A percentile compares a stretch with the other conserved stretches of the same genome.
Evolutionary conservation across 2,888 invertebrate species (phyloP).

Genomic region (Synergus laeviventris): DNA sequence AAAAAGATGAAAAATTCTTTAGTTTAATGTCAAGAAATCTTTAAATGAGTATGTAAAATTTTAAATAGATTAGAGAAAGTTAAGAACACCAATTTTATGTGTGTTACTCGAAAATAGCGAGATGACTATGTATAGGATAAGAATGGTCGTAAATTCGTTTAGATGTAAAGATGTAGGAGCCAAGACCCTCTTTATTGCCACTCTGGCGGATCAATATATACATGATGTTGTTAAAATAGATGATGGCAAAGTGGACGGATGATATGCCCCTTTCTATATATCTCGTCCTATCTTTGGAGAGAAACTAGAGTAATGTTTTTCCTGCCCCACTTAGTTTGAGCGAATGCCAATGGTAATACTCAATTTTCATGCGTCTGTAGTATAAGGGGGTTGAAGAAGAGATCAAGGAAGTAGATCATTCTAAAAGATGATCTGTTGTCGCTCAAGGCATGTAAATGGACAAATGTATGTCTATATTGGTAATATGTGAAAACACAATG

Average conservation of each 20-base stretch:
- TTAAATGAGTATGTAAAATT: too few species aligned
- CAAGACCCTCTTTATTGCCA: conserved; percentile 19
- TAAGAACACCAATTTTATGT: too few species aligned
- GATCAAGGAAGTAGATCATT: neutral
- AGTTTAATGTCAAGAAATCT: too few species aligned
- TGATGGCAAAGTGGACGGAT: neutral
- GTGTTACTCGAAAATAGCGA: neutral
- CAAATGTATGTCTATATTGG: neutral
- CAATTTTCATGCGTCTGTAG: conserved; percentile 6
- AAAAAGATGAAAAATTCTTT: too few species aligned
- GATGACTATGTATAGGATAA: too few species aligned
- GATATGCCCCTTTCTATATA: neutral
- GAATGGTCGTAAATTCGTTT: neutral
- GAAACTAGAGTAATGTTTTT: conserved; percentile 18
- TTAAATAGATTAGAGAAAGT: too few species aligned
- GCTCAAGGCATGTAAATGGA: neutral
- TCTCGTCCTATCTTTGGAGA: neutral
- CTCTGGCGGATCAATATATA: neutral
- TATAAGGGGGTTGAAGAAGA: neutral
- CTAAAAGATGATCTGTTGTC: neutral
- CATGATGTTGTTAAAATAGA: conserved; percentile 18
- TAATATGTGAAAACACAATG: neutral
- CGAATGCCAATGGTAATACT: conserved; percentile 1
- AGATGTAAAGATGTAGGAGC: neutral
- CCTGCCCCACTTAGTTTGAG: conserved; percentile 16